Base-by-base conservation (phyloP, 2,113 vertebrate genomes). In the Elanoides forficatus region DNA sequence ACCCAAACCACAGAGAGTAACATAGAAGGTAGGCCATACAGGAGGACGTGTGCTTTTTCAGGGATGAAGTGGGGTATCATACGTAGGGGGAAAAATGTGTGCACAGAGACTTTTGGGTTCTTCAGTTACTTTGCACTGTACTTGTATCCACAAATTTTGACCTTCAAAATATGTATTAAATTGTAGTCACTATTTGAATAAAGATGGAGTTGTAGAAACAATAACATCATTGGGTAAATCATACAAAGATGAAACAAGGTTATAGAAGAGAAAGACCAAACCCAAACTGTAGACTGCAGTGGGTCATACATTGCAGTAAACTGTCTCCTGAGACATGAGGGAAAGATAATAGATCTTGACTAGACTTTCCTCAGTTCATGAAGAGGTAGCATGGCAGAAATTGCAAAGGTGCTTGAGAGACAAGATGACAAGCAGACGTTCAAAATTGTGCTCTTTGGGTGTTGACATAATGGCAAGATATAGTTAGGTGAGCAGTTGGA, bases 1-100 rank as follows among this genome's bases (percentile, higher is more conserved):
- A 48, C 38, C 47, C n/a, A 58, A 76, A 70, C 3, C 22, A n/a
- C 30, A 75, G 42, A 89, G 70, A 89, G 58, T 72, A 45, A 16
- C 9, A 5, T 2, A 40, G 66, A 82, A 93, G 70, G 9, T n/a
- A 34, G 72, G 22, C 47, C 10, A 9, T 38, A 15, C 13, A 65
- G 45, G 29, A 16, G 45, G 27, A 67, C 0, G 0, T 30, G 32
- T 36, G 22, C 10, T 43, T 74, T 84, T 59, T 80, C 38, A 86
- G 34, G 45, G 59, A 29, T 76, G 73, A 25, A n/a, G 8, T 50
- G 19, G 7, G 19, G 10, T 88, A 11, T 52, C 23, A 7, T 18
- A 13, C 0, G 0, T 6, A 40, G 21, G 2, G 34, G 12, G 4
- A 2, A 53, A 45, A 60, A 32, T 11, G 34, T 3, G 7, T 1